Conservation (phyloP, 2,888 invertebrate species). For the Endotricha flammealis region DNA sequence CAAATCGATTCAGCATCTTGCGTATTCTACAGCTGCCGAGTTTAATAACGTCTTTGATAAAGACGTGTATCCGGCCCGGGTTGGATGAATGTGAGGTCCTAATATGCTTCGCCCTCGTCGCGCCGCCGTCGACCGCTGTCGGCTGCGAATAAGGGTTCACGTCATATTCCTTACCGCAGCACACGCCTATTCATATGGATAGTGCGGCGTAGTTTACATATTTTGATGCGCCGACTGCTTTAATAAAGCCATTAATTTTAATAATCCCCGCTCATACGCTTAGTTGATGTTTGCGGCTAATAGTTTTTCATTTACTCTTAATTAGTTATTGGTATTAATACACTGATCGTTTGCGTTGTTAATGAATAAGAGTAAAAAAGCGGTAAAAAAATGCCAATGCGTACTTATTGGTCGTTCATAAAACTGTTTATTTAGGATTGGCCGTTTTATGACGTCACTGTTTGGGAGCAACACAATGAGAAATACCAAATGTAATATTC, state of each 20-base stretch:
- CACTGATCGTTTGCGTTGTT: not conserved
- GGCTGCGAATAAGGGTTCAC: slow-evolving; percentile 49
- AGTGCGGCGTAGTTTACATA: slow-evolving; percentile 61
- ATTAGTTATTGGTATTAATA: slow-evolving; percentile 11
- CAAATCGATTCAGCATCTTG: slow-evolving; percentile 46
- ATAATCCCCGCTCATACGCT: slow-evolving; percentile 41
- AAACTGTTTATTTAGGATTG: not conserved
- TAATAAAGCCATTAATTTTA: slow-evolving; percentile 63
- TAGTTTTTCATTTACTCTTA: slow-evolving; percentile 31
- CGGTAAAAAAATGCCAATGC: not conserved
- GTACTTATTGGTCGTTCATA: not conserved
- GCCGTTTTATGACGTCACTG: not conserved
- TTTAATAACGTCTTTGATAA: slow-evolving; percentile 67
- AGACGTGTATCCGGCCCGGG: slow-evolving; percentile 55
- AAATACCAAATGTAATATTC: slow-evolving; percentile 1
- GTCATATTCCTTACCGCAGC: slow-evolving; percentile 56
- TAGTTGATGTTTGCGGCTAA: slow-evolving; percentile 31
- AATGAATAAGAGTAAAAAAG: no score
- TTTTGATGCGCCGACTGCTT: slow-evolving; percentile 48
- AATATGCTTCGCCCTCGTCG: slow-evolving; percentile 54
- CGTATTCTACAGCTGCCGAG: slow-evolving; percentile 50
- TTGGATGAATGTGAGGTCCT: slow-evolving; percentile 54
- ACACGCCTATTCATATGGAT: slow-evolving; percentile 55
- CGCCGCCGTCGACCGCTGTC: slow-evolving; percentile 58
- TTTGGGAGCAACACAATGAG: not conserved